phyloP scores from a whole-genome alignment of 2,113 vertebrate genomes.

The Dunckerocampus dactyliophorus region DNA sequence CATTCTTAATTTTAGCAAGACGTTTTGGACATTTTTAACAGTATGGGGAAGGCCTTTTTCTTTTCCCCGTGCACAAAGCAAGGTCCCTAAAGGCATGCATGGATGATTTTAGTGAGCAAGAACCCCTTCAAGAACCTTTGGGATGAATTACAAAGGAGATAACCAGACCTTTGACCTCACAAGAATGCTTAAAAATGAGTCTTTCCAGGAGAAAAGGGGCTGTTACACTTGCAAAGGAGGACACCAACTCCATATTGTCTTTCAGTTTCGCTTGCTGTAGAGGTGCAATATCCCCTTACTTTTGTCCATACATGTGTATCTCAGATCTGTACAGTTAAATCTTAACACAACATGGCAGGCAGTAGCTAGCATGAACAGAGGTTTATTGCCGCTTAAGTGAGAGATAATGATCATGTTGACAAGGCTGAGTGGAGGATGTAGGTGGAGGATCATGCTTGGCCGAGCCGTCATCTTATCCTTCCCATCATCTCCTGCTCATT shows the following conservation, averaged over 20 bases:
- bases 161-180: no score
- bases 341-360: slow-evolving; percentile 32
- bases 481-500: slow-evolving; percentile 41
- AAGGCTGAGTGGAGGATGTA: slow-evolving; percentile 22
- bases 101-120: no score
- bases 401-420: slow-evolving; percentile 43
- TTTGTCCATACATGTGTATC: slow-evolving; percentile 16
- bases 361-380: slow-evolving; percentile 17
- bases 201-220: no score
- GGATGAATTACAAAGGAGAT: no score
- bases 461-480: slow-evolving; percentile 52
- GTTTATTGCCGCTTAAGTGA: slow-evolving; percentile 18
- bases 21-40: no score
- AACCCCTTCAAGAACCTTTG: no score
- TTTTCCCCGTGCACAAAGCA: no score
- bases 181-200: no score
- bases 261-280: neutral
- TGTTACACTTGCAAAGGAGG: no score
- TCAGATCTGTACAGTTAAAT: slow-evolving; percentile 36
- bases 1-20: neutral
- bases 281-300: neutral
- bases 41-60: no score
- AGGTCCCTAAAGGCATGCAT: no score
- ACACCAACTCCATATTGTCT: neutral
- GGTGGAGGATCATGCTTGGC: slow-evolving; percentile 48